A percentile compares a stretch with the other conserved stretches of the same genome.
Evolutionary conservation across 2,888 invertebrate genomes (phyloP).

Genomic region (Nomada fabriciana): DNA sequence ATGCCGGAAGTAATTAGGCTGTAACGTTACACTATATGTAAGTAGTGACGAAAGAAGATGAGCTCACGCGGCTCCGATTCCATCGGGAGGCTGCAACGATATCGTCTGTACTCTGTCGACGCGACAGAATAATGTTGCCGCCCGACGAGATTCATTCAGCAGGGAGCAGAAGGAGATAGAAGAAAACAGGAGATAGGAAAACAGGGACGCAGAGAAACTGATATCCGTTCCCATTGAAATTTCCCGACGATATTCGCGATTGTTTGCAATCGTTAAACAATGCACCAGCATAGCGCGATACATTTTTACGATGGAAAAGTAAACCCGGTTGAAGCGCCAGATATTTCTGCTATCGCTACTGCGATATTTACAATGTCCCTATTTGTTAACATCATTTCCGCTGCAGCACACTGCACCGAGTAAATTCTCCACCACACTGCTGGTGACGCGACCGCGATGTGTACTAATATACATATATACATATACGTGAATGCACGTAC

Average conservation of each 20-base stretch:
- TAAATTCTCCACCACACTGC: slow-evolving; percentile 42
- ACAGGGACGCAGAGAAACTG: background rate
- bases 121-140: slow-evolving; percentile 2
- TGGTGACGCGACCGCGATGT: background rate
- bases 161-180: too few relatives aligned
- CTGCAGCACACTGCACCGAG: slow-evolving; percentile 27
- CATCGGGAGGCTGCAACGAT: slow-evolving; percentile 53
- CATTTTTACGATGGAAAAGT: slow-evolving; percentile 45
- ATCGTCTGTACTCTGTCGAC: slow-evolving; percentile 4
- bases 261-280: slow-evolving; percentile 48
- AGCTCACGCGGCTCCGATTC: slow-evolving; percentile 64
- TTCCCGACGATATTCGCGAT: slow-evolving; percentile 25
- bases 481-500: too few relatives aligned
- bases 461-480: too few relatives aligned
- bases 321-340: slow-evolving; percentile 6
- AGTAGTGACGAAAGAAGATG: slow-evolving; percentile 64
- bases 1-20: slow-evolving; percentile 67
- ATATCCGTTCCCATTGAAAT: slow-evolving; percentile 15
- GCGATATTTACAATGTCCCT: slow-evolving; percentile 56
- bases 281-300: slow-evolving; percentile 29
- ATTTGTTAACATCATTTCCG: slow-evolving; percentile 57
- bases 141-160: slow-evolving; percentile 10
- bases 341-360: slow-evolving; percentile 50
- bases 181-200: background rate
- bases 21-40: slow-evolving; percentile 57